A percentile compares a stretch with the other conserved stretches of the same genome.
These are phyloP conservation scores for Thamnophis elegans DNA, from an alignment of 2,797 vertebrate genomes.

Conservation along the genomic window DNA sequence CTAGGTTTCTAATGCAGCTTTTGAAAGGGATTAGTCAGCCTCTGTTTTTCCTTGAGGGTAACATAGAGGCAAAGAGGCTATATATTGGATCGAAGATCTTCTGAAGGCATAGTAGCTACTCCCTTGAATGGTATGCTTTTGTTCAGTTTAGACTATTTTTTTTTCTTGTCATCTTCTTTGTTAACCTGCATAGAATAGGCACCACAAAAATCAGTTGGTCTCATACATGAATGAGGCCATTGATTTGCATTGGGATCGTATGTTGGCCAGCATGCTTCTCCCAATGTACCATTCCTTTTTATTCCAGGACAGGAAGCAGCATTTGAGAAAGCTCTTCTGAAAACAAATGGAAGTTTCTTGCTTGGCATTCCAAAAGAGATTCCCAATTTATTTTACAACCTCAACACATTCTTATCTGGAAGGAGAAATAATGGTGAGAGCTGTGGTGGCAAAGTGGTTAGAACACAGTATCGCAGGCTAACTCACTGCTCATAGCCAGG, in stretches of 20 bases:
- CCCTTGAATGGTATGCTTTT: not conserved
- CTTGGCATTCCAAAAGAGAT: not conserved
- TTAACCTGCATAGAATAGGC: not conserved
- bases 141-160: not conserved
- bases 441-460: too few relatives aligned
- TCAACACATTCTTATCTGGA: not conserved
- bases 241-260: not conserved
- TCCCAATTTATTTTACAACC: not conserved
- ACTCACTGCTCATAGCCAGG: too few relatives aligned
- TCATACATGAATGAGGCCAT: not conserved
- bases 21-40: not conserved
- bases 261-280: not conserved
- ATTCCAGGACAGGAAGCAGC: not conserved
- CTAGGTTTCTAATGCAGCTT: not conserved
- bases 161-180: not conserved
- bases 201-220: not conserved
- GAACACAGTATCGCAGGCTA: too few relatives aligned
- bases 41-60: not conserved
- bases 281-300: not conserved
- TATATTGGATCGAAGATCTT: not conserved
- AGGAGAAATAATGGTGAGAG: too few relatives aligned
- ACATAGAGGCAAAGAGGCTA: not conserved
- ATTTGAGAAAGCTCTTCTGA: not conserved
- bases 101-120: not conserved
- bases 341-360: not conserved